Conservation (phyloP, 2,888 invertebrate genomes). For the Synergus umbraculus region DNA sequence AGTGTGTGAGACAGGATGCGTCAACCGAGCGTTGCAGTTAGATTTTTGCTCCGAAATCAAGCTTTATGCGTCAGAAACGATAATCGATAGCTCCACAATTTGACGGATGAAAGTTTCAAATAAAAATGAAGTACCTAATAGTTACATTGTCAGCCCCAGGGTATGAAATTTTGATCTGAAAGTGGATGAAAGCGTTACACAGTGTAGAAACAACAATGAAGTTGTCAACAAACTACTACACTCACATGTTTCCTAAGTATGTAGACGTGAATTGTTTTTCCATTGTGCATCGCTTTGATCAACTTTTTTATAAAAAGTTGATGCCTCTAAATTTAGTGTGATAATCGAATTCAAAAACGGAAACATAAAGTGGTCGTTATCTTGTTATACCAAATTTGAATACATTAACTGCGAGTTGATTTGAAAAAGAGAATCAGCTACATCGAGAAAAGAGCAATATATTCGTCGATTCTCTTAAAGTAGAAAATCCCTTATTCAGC, state of each 20-base stretch:
- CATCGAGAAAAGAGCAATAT: not conserved
- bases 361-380: no score
- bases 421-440: slow-evolving; percentile 9
- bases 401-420: not conserved
- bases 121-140: not conserved
- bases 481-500: slow-evolving; percentile 31
- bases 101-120: not conserved
- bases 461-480: slow-evolving; percentile 4
- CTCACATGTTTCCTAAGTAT: no score
- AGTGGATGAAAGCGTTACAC: no score
- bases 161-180: no score
- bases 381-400: no score
- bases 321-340: no score
- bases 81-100: not conserved
- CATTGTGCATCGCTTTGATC: no score
- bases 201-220: not conserved
- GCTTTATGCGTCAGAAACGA: not conserved
- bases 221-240: not conserved
- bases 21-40: not conserved
- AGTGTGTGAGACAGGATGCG: not conserved
- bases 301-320: no score
- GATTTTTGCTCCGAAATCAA: not conserved
- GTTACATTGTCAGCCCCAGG: no score
- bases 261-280: no score
- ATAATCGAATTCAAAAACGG: no score